Evolutionary conservation across 1,140 invertebrate species (phyloP).

Genomic region (Atta colombica): DNA sequence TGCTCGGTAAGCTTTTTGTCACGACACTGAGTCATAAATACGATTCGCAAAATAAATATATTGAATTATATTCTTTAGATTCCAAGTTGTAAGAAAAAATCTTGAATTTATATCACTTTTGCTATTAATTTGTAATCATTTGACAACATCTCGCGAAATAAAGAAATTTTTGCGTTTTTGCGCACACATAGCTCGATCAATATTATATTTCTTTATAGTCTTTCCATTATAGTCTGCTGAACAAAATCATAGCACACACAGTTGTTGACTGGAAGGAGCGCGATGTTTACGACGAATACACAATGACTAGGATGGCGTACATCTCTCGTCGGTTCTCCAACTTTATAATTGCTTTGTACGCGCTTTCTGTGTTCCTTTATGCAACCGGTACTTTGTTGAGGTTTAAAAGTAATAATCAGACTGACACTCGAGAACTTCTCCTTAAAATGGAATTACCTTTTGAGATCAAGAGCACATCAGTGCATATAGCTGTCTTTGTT

Average conservation of each 20-base stretch:
- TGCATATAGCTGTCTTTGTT: slow-evolving; percentile 35
- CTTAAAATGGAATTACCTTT: slow-evolving; percentile 68
- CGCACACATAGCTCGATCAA: not conserved
- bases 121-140: not conserved
- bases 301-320: slow-evolving; percentile 14
- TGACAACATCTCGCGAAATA: not conserved
- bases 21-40: not conserved
- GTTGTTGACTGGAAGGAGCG: slow-evolving; percentile 47
- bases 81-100: not conserved
- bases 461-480: not conserved
- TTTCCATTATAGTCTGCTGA: slow-evolving; percentile 31
- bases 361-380: not conserved
- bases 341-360: not conserved
- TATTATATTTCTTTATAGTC: slow-evolving; percentile 2
- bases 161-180: not conserved
- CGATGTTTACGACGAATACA: not conserved
- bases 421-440: slow-evolving; percentile 14
- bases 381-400: not conserved
- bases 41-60: not conserved
- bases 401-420: not conserved
- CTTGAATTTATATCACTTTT: not conserved
- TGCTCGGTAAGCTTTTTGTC: slow-evolving; percentile 34
- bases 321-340: slow-evolving; percentile 43
- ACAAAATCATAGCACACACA: slow-evolving; percentile 45
- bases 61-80: not conserved